Base-by-base conservation (phyloP, 1,140 invertebrate genomes). In the Trachymyrmex septentrionalis region DNA sequence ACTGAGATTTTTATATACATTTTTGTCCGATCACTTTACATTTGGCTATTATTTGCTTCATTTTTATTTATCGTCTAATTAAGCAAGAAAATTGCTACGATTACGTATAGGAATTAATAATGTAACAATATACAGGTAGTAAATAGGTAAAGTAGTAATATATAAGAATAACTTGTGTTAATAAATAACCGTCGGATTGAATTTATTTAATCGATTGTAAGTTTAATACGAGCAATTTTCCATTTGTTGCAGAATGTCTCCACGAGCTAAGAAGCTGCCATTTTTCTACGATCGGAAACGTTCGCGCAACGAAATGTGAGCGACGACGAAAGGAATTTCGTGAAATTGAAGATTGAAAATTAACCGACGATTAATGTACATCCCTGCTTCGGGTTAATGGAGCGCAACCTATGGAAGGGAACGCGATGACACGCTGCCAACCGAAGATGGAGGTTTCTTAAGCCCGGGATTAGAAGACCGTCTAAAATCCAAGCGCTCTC, bases 291-390 rank as follows among this genome's bases (percentile, higher is more conserved):
- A 10, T 21, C 27, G 9, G 14, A 34, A 38, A 66, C 48, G 61
- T 24, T 19, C 19, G 1, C 21, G 5, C 3, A 53, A 78, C 48
- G 24, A 48, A 44, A 16, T 30, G 48, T 44, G 73, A 19, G 10
- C 19, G 30, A 16, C 10, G 34, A 34, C 30, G 73, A 66, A 78
- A 85, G 38, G 66, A 67, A 57, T 67, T 67, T 9, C 21, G 16
- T 16, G 30, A 85, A 78, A 78, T 34, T 48, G 30, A 57, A 78
- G 34, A 77, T 57, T n/a, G 19, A 66, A 77, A 63, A 44, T 76
- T 78, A 85, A 85, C 12, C 21, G 24, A 19, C 84, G 64, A 38
- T 86, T 81, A 44, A 81, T 81, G 38, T 69, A 69, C 27, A 38
- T n/a, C 63, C 4, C 21, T 5, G 27, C 34, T 55, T 64, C 12